phyloP scores from a whole-genome alignment of 2,888 invertebrate species.

The Antitype chi region DNA sequence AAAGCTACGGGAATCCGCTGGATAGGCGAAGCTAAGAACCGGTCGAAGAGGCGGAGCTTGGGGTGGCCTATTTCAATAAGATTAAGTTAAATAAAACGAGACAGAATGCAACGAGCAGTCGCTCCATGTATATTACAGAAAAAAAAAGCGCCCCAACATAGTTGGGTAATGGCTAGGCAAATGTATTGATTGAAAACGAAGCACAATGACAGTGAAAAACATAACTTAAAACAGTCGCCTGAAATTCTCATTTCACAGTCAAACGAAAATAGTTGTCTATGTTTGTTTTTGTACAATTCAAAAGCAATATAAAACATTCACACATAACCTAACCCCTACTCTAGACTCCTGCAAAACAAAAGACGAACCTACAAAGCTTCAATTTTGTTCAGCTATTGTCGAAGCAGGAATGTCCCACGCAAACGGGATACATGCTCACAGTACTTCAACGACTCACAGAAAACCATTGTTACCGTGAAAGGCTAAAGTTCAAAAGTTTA shows the following conservation, averaged over 20 bases:
- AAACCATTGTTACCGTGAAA: constrained; percentile 65
- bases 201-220: neutral
- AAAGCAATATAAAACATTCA: constrained; percentile 27
- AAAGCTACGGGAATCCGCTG: too few relatives aligned
- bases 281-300: neutral
- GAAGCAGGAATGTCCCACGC: constrained; percentile 51
- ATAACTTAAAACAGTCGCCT: neutral
- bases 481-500: constrained; percentile 68
- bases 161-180: too few relatives aligned
- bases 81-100: too few relatives aligned
- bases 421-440: constrained; percentile 41
- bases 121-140: too few relatives aligned
- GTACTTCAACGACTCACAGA: constrained; percentile 53
- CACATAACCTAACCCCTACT: neutral
- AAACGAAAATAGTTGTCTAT: too few relatives aligned
- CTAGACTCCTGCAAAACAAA: constrained; percentile 45
- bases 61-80: too few relatives aligned
- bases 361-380: constrained; percentile 49
- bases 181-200: too few relatives aligned
- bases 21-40: too few relatives aligned
- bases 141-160: too few relatives aligned
- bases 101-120: too few relatives aligned
- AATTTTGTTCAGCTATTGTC: constrained; percentile 60
- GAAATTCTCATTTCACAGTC: neutral
- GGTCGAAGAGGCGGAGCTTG: too few relatives aligned